phyloP scores from a whole-genome alignment of 2,888 invertebrate genomes.

The Crematogaster levior region DNA sequence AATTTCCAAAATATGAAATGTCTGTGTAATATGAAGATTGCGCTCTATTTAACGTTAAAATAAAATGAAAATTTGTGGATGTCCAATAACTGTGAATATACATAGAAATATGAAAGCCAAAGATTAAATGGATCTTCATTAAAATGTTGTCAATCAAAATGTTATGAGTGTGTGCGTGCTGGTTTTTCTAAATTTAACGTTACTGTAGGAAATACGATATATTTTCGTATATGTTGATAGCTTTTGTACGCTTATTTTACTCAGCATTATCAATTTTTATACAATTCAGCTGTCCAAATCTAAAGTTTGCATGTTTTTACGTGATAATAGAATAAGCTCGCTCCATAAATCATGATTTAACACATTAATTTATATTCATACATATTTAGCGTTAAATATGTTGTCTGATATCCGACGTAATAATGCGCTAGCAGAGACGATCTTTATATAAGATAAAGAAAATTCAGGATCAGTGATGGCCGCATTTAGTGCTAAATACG shows the following conservation, averaged over 20 bases:
- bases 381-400: slow-evolving; percentile 1
- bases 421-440: not conserved
- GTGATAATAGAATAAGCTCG: not conserved
- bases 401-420: not conserved
- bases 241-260: not conserved
- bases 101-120: not conserved
- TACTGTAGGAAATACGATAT: not conserved
- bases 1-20: not conserved
- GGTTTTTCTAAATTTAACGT: slow-evolving; percentile 4
- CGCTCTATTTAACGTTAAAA: not conserved
- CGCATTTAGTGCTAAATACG: slow-evolving; percentile 2
- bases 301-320: slow-evolving; percentile 1
- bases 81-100: not conserved
- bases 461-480: not conserved
- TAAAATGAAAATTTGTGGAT: not conserved
- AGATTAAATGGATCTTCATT: slow-evolving; percentile 13
- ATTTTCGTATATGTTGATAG: not conserved
- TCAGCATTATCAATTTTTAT: slow-evolving; percentile 10
- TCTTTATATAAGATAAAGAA: slow-evolving; percentile 12
- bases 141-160: slow-evolving; percentile 17
- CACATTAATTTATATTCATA: not conserved
- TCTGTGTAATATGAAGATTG: not conserved
- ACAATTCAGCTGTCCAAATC: not conserved
- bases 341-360: not conserved
- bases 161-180: not conserved